Percentiles rank a stretch among this genome's conserved stretches.
phyloP scores from a whole-genome alignment of 1,140 invertebrate species.

The Lasioglossum baleicum region DNA sequence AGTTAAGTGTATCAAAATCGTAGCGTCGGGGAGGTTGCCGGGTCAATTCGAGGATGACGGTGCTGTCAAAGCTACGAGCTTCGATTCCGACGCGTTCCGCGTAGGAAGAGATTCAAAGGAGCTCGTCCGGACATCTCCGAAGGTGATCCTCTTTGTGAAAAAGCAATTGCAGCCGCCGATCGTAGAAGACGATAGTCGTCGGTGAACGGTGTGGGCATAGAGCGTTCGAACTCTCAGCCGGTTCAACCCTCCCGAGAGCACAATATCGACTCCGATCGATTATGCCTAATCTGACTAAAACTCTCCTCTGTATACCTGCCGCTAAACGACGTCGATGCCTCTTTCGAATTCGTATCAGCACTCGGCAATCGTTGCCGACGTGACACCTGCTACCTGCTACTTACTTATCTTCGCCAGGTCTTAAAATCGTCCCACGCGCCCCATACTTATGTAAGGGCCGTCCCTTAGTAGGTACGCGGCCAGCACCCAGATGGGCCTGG shows the following conservation, averaged over 20 bases:
- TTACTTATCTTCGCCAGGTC: constrained; percentile 47
- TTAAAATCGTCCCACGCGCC: constrained; percentile 57
- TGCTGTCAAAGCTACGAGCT: constrained; percentile 20
- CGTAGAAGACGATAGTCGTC: constrained; percentile 55
- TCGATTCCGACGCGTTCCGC: constrained; percentile 1
- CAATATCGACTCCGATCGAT: constrained; percentile 52
- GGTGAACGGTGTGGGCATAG: background rate
- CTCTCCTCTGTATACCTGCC: constrained; percentile 56
- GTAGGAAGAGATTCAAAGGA: constrained; percentile 32
- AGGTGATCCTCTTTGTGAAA: constrained; percentile 55
- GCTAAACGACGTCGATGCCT: constrained; percentile 60
- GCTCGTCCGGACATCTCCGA: constrained; percentile 18
- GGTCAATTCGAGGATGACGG: constrained; percentile 13
- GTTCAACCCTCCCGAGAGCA: constrained; percentile 7
- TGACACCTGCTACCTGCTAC: constrained; percentile 74
- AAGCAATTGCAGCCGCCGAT: constrained; percentile 57
- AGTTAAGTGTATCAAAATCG: constrained; percentile 3
- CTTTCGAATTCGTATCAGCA: constrained; percentile 62
- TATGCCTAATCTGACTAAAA: constrained; percentile 65
- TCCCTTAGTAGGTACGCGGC: background rate
- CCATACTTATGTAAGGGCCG: constrained; percentile 12
- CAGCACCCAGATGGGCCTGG: constrained; percentile 28
- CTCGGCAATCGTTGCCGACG: constrained; percentile 61
- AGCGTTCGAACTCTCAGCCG: constrained; percentile 21
- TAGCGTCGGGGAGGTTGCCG: background rate